A percentile compares a stretch with the other conserved stretches of the same genome.
These are phyloP conservation scores for Alosa sapidissima DNA, from an alignment of 2,797 vertebrate species.

Conservation along the genomic window DNA sequence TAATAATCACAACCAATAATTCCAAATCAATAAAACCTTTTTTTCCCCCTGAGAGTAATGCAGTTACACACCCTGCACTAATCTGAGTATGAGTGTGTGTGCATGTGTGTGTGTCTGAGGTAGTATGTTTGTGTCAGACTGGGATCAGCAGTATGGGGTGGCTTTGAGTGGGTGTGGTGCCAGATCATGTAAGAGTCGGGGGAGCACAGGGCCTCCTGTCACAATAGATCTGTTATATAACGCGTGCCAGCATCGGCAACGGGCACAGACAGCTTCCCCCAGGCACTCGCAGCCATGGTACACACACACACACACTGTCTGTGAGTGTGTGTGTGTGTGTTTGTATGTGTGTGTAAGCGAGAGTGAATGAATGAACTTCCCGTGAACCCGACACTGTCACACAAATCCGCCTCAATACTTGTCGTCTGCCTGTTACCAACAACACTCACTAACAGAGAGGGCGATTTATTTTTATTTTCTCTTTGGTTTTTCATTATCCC, in stretches of 20 bases:
- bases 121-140: no score
- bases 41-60: no score
- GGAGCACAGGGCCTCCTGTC: constrained; percentile 32
- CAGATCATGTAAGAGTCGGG: constrained; percentile 33
- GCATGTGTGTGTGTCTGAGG: background rate
- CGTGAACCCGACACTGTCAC: constrained; percentile 14
- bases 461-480: background rate
- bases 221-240: constrained; percentile 43
- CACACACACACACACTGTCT: background rate
- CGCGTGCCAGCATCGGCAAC: background rate
- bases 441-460: background rate
- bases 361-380: constrained; percentile 3
- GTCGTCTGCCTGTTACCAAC: background rate
- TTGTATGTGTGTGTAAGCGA: background rate
- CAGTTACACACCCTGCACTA: no score
- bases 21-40: background rate
- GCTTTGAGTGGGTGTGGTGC: background rate
- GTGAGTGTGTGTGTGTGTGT: background rate
- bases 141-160: background rate
- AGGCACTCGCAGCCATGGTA: constrained; percentile 21
- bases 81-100: background rate
- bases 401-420: constrained; percentile 9
- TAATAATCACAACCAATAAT: background rate
- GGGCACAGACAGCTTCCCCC: constrained; percentile 28
- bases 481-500: background rate